These are phyloP conservation scores for Anthopleura sola DNA, from an alignment of 64 coral and sea anemone genomes.

Conservation along the genomic window DNA sequence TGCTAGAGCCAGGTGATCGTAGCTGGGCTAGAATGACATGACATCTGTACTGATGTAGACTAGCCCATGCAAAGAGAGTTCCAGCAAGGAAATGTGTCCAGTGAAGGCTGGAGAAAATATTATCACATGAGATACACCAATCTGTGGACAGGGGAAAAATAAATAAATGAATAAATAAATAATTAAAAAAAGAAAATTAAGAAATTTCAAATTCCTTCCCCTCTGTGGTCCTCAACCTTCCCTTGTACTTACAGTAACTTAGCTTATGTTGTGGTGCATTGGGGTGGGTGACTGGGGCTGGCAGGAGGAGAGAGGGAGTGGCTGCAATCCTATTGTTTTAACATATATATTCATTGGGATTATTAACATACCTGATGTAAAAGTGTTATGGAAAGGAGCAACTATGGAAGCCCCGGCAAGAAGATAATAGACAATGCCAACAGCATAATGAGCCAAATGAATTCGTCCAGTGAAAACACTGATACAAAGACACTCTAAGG, in stretches of 20 bases:
- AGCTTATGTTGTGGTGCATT: too few species aligned
- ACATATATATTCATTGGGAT: too few species aligned
- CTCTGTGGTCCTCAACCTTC: too few species aligned
- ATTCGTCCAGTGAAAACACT: conserved; percentile 82
- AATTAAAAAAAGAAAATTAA: too few species aligned
- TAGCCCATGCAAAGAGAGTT: conserved; percentile 78
- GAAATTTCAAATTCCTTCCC: too few species aligned
- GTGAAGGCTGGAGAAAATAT: background rate
- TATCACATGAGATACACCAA: background rate
- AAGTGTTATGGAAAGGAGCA: conserved; percentile 3
- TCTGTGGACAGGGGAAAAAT: background rate
- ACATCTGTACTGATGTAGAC: conserved; percentile 78
- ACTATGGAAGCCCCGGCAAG: conserved; percentile 66
- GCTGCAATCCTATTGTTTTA: too few species aligned
- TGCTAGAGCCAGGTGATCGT: conserved; percentile 21
- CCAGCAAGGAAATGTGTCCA: conserved; percentile 56
- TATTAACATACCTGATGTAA: background rate
- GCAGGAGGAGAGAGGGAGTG: too few species aligned
- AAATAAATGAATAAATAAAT: too few species aligned
- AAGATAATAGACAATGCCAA: conserved; percentile 73
- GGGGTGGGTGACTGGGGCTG: too few species aligned
- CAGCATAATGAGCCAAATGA: conserved; percentile 74
- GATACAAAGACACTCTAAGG: conserved; percentile 80
- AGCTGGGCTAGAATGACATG: conserved; percentile 81
- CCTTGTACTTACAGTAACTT: too few species aligned